Evolutionary conservation across 2,888 invertebrate species (phyloP).

Genomic region (Eupithecia abbreviata): DNA sequence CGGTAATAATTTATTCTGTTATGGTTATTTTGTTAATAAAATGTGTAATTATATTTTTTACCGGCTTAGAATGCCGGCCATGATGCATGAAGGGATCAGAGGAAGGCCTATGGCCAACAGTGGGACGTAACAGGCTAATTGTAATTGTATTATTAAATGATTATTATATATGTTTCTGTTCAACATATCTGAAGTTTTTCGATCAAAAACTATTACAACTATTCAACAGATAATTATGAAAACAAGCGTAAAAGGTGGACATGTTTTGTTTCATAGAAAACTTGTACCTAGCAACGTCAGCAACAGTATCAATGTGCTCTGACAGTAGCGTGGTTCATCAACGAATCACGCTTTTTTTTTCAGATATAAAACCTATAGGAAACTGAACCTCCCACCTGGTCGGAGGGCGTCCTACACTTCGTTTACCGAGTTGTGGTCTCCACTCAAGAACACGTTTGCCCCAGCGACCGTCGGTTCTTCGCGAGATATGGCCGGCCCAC

Average conservation of each 20-base stretch:
- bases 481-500: too few relatives aligned
- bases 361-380: slow-evolving; percentile 27
- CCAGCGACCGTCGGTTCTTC: too few relatives aligned
- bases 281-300: neutral
- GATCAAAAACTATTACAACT: neutral
- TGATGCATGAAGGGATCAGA: neutral
- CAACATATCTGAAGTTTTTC: neutral
- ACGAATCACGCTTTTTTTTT: neutral
- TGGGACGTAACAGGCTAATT: neutral
- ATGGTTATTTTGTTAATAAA: too few relatives aligned
- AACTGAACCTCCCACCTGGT: slow-evolving; percentile 11
- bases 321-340: neutral
- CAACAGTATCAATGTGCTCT: neutral
- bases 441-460: too few relatives aligned
- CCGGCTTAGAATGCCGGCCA: too few relatives aligned
- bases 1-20: neutral
- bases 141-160: neutral
- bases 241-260: neutral
- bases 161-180: too few relatives aligned
- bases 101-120: neutral
- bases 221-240: neutral
- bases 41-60: too few relatives aligned
- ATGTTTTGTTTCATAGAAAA: neutral
- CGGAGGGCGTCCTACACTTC: too few relatives aligned
- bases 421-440: too few relatives aligned